Base-by-base conservation (phyloP, 2,113 vertebrate species). In the Ceratotherium simum region DNA sequence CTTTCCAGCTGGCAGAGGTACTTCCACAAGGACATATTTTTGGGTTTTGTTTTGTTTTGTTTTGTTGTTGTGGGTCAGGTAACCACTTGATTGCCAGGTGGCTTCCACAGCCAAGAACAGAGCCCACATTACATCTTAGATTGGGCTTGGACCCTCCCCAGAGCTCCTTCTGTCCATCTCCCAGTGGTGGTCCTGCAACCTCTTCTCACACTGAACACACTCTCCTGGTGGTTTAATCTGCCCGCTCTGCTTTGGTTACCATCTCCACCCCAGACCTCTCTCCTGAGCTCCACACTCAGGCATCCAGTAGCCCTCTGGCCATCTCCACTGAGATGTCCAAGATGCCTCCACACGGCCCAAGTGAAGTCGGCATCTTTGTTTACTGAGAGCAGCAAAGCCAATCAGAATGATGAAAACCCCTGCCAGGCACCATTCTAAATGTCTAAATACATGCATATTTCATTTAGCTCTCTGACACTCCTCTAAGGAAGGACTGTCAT, bases 181-280 rank as follows among this genome's bases (percentile, higher is more conserved):
- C 81, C 9, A 20, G 2, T 0, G 0, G 5, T 5, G 46, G 6
- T 56, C 12, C 33, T 51, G n/a, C 16, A 42, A 21, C 20, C 25
- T 84, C 39, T 48, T 39, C 73, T 82, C 23, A 17, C 70, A 31
- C n/a, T 16, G 72, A 51, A 56, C 8, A 13, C 5, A 0, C 25
- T 48, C 31, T 51, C 31, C 29, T 31, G 14, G 23, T 14, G 48
- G 33, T 29, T 64, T 58, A 27, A 48, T 75, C 62, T 58, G 46
- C 27, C 23, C 56, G 33, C n/a, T 72, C 56, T 11, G 54, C 29
- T n/a, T 39, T 36, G 29, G 39, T 46, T 12, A 56, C 70, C 10
- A 9, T 29, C 78, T 42, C 62, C 33, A 76, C 7, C 85, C 17
- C 29, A 39, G 42, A 33, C 5, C 48, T 91, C 39, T 56, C 25